Percentiles rank a stretch among this genome's conserved stretches.
Conservation (phyloP, 2,113 vertebrate genomes). For the Lasiurus cinereus region DNA sequence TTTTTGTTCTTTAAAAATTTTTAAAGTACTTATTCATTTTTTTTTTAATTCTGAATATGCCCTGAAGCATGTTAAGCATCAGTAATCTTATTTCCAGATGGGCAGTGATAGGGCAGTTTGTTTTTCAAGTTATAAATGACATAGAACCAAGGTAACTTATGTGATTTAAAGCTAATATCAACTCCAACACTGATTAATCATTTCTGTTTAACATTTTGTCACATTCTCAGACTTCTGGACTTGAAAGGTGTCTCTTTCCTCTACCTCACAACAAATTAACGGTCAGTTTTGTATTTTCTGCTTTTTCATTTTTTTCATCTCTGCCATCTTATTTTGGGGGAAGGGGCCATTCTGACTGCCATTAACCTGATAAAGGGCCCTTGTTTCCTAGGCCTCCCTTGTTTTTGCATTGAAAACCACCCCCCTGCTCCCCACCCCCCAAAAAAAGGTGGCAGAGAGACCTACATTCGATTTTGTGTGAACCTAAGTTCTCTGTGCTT, state of each 20-base stretch:
- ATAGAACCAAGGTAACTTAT: not conserved
- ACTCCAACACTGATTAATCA: not conserved
- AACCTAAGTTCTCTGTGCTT: not conserved
- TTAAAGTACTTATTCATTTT: not conserved
- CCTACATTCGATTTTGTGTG: too few relatives aligned
- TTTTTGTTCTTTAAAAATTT: not conserved
- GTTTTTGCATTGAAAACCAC: not conserved
- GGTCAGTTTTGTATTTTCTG: not conserved
- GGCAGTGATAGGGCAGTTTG: not conserved
- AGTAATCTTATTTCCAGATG: not conserved
- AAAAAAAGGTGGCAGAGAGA: too few relatives aligned
- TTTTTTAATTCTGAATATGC: slow-evolving; percentile 19
- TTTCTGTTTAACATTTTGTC: not conserved
- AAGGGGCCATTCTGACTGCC: not conserved
- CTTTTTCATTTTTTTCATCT: not conserved
- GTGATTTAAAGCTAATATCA: not conserved
- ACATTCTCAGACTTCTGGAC: not conserved
- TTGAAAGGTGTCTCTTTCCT: not conserved
- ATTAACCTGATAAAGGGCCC: not conserved
- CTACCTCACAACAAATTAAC: not conserved
- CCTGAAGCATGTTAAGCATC: not conserved
- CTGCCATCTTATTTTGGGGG: not conserved
- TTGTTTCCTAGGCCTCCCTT: not conserved
- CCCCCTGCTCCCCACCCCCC: not conserved
- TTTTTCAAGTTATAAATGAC: not conserved